Evolutionary conservation across 2,888 invertebrate species (phyloP), one percentile per base, ranked within the genome.

Genomic region (Pandemis corylana): DNA sequence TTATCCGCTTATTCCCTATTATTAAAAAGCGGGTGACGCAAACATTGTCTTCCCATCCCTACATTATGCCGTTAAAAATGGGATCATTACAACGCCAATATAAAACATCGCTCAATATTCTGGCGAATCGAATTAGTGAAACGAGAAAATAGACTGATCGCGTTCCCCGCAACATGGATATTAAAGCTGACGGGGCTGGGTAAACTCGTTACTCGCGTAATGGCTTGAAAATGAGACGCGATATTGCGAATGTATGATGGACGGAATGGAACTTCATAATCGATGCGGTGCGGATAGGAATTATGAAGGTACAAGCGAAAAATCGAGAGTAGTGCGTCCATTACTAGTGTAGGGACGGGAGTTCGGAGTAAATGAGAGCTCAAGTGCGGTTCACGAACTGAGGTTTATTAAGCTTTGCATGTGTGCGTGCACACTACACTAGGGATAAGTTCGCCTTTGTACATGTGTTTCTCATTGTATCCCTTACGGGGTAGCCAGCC

Each of bases 161-260:
- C n/a, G 63, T 53, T 67, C 67, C 42, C 68, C 69, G 64, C 73
- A 70, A 65, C 74, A 61, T 81, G 80, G 79, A 80, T 75, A 77
- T 79, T 80, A 81, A 77, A 63, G 66, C 72, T 76, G 78, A 72
- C 78, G 80, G 78, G 53, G 65, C n/a, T 28, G 44, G 13, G 71
- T 65, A 72, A 81, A 82, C 84, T 79, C 82, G 81, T 82, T 79
- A 79, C 71, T 78, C 79, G 77, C 77, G 82, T 85, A 85, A 87
- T 87, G 81, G 78, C 80, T 81, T 82, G 87, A 85, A 87, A 87
- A 87, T 87, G 85, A 87, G 83, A 83, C 83, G 63, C 68, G 62
- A 75, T 75, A 75, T 75, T 75, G 76, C 76, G 56, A 59, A 77
- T 72, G 68, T 65, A 59, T 66, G 61, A 56, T 41, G 65, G 61